Conservation (phyloP, 2,797 vertebrate species). For the Salmo trutta region DNA sequence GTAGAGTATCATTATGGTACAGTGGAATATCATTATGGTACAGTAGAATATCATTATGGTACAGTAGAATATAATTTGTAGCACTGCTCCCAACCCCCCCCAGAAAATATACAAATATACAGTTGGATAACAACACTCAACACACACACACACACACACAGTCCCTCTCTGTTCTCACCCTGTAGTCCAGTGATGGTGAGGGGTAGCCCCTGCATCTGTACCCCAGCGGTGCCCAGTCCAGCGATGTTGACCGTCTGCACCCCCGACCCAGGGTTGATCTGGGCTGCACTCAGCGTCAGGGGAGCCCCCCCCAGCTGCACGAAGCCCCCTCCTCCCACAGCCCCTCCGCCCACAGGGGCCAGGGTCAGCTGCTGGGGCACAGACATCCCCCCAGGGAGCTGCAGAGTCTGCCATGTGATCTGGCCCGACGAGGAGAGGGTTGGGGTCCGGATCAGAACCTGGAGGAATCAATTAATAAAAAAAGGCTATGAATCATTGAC, state of each 20-base stretch:
- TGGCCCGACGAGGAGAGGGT: constrained; percentile 94
- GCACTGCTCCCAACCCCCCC: not conserved
- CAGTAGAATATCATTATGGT: too few species aligned
- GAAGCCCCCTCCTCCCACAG: constrained; percentile 87
- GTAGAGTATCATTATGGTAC: too few species aligned
- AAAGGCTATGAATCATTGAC: not conserved
- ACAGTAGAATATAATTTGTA: not conserved
- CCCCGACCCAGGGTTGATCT: constrained; percentile 93
- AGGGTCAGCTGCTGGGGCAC: constrained; percentile 91
- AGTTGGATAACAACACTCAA: not conserved
- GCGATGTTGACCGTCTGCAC: constrained; percentile 98
- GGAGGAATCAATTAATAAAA: constrained; percentile 59
- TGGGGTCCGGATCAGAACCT: constrained; percentile 96
- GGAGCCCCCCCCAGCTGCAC: constrained; percentile 91
- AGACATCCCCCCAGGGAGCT: constrained; percentile 91
- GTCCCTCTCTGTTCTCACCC: constrained; percentile 76
- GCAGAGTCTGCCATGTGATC: constrained; percentile 98
- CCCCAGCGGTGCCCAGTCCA: constrained; percentile 88
- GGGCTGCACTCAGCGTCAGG: constrained; percentile 92
- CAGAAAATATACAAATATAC: not conserved
- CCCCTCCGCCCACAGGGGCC: constrained; percentile 87
- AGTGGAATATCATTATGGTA: too few species aligned
- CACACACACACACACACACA: not conserved
- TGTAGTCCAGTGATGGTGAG: constrained; percentile 96
- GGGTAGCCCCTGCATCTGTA: constrained; percentile 95